Evolutionary conservation across 2,113 vertebrate species (phyloP), one percentile per base, ranked within the genome.

Genomic region (Xenus cinereus): DNA sequence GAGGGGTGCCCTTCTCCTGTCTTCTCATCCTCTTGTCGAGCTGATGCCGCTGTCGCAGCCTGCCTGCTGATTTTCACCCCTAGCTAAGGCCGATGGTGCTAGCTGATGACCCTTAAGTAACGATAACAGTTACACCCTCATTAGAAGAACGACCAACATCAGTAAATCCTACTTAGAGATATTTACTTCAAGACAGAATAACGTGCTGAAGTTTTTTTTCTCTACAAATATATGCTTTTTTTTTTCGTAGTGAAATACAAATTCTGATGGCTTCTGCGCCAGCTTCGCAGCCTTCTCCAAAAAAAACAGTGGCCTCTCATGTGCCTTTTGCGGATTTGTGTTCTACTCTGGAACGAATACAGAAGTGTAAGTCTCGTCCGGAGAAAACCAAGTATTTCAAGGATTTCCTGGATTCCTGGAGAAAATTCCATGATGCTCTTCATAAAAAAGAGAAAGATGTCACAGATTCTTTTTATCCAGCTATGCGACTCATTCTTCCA

Each of bases 401-500:
- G 54, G 98, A 99, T 14, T 99, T 99, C 87, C 96, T 99, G 62
- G 98, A 98, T 74, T 99, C 99, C 4, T 99, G 99, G 99, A 98
- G 99, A 79, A 98, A 98, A 16, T 99, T 99, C 96, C 99, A 99
- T 8, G 90, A 97, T 43, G 99, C 98, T 6, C 98, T 99, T 95
- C 99, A 99, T 97, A 98, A 99, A 84, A 98, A 98, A 48, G 96
- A 98, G 26, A 98, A 98, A 57, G 95, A 98, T 1, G 98, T 99
- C 23, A 97, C 97, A 15, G 99, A 99, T 97, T 99, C 99, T 14
- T 99, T 99, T 97, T 99, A 99, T 78, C 98, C 99, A 33, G 99
- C 99, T 8, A 99, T 99, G 98, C 98, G 99, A 41, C 99, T 99
- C 76, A 98, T 99, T 50, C 98, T 99, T 35, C 99, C 99, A 2